Evolutionary conservation across 2,888 invertebrate genomes (phyloP).

Genomic region (Tholera decimalis): DNA sequence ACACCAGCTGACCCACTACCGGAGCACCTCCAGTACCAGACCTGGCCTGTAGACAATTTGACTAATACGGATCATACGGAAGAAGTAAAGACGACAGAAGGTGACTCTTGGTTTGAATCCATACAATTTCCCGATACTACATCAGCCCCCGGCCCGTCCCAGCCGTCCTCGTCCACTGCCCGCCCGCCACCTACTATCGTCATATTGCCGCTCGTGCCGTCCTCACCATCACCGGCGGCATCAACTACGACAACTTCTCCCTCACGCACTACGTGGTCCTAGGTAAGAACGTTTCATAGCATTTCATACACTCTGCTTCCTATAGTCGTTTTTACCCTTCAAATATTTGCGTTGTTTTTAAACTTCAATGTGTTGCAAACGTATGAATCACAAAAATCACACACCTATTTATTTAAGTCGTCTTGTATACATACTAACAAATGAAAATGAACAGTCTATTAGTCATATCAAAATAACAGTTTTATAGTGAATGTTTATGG

Average conservation of each 20-base stretch:
- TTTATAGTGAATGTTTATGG: too few relatives aligned
- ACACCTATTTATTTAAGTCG: background rate
- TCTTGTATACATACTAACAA: too few relatives aligned
- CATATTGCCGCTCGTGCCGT: too few relatives aligned
- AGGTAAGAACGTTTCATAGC: background rate
- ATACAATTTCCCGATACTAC: too few relatives aligned
- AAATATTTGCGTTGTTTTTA: background rate
- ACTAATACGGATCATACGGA: background rate
- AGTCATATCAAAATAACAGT: too few relatives aligned
- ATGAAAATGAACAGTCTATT: too few relatives aligned
- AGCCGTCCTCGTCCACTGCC: background rate
- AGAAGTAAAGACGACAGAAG: background rate
- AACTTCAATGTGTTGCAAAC: background rate
- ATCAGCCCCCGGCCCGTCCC: too few relatives aligned
- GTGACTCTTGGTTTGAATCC: background rate
- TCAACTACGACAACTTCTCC: too few relatives aligned
- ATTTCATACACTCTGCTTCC: background rate
- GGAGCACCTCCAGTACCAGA: background rate
- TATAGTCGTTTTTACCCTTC: background rate
- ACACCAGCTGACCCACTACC: background rate
- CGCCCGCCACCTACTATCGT: background rate
- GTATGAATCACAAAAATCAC: background rate
- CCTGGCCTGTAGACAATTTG: conserved; percentile 7
- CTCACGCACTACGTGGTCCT: background rate
- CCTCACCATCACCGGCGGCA: background rate